phyloP scores from a whole-genome alignment of 37 sponge, comb jelly and placozoan species.

The Bolinopsis microptera region DNA sequence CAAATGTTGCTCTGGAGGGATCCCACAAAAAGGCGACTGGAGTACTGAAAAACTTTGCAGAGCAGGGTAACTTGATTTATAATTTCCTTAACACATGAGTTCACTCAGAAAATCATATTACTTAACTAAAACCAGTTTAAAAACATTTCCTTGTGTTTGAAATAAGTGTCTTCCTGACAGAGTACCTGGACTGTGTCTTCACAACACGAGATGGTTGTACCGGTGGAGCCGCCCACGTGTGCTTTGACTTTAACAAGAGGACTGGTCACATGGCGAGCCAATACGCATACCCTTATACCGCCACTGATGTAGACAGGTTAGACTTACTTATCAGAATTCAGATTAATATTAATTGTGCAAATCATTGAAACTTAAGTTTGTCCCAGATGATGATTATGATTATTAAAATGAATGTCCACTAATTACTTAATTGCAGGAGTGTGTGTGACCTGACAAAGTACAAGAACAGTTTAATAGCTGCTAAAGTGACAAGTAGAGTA shows the following conservation, averaged over 20 bases:
- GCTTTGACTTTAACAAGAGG: neutral
- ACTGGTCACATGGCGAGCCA: conserved; percentile 24
- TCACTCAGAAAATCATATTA: too few species aligned
- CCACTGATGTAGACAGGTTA: neutral
- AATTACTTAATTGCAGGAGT: too few species aligned
- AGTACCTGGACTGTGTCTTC: conserved; percentile 42
- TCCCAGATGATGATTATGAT: too few species aligned
- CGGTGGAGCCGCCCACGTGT: neutral
- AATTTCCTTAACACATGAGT: too few species aligned
- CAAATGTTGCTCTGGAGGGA: conserved; percentile 6
- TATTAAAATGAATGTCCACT: too few species aligned
- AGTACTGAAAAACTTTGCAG: conserved; percentile 17
- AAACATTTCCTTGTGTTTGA: neutral
- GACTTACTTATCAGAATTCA: too few species aligned
- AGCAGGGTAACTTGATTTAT: neutral
- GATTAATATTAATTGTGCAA: too few species aligned
- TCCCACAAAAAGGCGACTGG: neutral
- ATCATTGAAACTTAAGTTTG: too few species aligned
- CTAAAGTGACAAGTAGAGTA: neutral
- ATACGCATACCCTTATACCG: neutral
- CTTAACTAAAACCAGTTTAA: neutral
- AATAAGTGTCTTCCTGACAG: neutral
- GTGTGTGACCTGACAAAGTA: conserved; percentile 34
- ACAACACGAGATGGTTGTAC: conserved; percentile 16
- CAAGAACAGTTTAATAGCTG: conserved; percentile 8